These are phyloP conservation scores for Athalia rosae DNA, from an alignment of 2,888 invertebrate genomes.

Conservation along the genomic window DNA sequence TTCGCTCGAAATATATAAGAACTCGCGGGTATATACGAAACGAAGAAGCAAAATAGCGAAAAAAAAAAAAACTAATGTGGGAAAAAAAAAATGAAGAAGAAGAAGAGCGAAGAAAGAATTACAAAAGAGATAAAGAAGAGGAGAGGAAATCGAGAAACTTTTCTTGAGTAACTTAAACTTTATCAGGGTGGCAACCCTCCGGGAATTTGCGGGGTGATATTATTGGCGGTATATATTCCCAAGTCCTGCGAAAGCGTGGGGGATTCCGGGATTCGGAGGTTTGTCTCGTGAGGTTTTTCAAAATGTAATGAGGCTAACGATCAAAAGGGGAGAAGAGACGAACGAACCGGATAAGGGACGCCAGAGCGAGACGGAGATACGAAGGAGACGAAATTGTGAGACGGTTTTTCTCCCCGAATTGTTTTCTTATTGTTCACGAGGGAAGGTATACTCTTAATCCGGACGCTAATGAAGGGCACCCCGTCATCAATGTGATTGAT, in stretches of 20 bases:
- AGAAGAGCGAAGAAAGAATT: not conserved
- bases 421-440: conserved; percentile 30
- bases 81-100: not conserved
- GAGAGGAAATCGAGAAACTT: not conserved
- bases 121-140: not conserved
- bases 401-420: conserved; percentile 22
- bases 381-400: conserved; percentile 2
- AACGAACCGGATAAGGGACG: not conserved
- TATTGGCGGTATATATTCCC: not conserved
- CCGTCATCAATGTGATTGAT: conserved; percentile 48
- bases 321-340: not conserved
- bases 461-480: conserved; percentile 46
- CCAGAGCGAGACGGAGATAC: not conserved
- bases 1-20: not conserved
- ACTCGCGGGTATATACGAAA: not conserved
- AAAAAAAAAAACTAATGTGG: not conserved
- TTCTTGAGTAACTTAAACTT: conserved; percentile 26
- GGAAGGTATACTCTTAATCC: conserved; percentile 35
- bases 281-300: conserved; percentile 29
- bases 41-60: not conserved
- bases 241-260: not conserved
- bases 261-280: not conserved
- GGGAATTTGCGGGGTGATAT: conserved; percentile 1
- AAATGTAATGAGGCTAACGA: conserved; percentile 9
- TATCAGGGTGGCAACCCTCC: not conserved